Evolutionary conservation across 2,113 vertebrate genomes (phyloP).

Genomic region (Thamnophis sirtalis): DNA sequence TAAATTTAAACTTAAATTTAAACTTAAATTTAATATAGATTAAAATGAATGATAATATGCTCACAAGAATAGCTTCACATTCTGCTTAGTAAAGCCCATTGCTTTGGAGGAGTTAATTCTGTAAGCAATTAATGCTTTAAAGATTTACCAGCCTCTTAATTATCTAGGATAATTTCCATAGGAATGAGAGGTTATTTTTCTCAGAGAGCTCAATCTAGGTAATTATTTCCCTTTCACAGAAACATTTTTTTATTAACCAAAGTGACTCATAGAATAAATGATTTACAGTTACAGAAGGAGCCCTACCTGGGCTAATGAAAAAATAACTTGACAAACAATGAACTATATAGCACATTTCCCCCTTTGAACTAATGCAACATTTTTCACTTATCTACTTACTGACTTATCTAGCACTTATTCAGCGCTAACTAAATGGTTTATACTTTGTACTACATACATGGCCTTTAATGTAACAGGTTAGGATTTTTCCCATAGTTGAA

Average conservation of each 20-base stretch:
- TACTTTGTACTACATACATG: not conserved
- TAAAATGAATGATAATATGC: not conserved
- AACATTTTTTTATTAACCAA: not conserved
- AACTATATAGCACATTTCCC: not conserved
- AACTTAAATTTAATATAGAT: not conserved
- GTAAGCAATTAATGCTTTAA: slow-evolving; percentile 47
- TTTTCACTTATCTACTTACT: not conserved
- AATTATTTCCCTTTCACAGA: slow-evolving; percentile 9
- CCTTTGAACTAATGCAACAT: not conserved
- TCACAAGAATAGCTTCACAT: not conserved
- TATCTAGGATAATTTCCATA: slow-evolving; percentile 38
- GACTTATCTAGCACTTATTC: not conserved
- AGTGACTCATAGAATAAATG: not conserved
- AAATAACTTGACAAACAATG: not conserved
- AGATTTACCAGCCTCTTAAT: slow-evolving; percentile 34
- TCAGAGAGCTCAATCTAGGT: not conserved
- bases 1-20: not conserved
- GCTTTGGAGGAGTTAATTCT: not conserved
- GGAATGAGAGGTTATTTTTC: slow-evolving; percentile 11
- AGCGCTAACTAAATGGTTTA: not conserved
- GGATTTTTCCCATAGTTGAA: not conserved
- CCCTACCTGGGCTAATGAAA: not conserved
- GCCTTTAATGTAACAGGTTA: not conserved
- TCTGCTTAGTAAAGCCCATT: slow-evolving; percentile 18
- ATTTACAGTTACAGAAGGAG: not conserved